A percentile compares a stretch with the other conserved stretches of the same genome.
These are phyloP conservation scores for Dicrostonyx torquatus DNA, from an alignment of 2,797 vertebrate species.

Conservation along the genomic window DNA sequence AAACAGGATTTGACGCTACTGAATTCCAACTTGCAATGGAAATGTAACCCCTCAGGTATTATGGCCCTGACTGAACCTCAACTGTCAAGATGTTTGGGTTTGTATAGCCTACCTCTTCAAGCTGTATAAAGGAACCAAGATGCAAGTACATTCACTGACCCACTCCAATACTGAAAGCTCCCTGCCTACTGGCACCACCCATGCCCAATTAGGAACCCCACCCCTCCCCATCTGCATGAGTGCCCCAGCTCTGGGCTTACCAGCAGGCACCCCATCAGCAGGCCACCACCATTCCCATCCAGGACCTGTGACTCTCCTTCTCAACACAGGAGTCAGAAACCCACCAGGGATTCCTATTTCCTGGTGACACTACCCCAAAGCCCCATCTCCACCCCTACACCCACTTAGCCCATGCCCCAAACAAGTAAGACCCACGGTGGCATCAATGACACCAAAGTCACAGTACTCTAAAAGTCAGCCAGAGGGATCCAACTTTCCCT, in stretches of 20 bases:
- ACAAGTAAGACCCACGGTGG: neutral
- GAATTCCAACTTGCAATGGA: neutral
- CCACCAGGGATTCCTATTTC: constrained; percentile 9
- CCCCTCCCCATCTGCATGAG: too few relatives aligned
- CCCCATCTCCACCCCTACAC: neutral
- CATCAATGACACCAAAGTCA: neutral
- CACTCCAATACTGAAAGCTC: neutral
- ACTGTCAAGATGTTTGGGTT: neutral
- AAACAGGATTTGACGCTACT: neutral
- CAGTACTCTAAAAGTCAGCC: neutral
- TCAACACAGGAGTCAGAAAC: neutral
- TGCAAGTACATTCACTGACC: neutral
- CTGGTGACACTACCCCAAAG: neutral
- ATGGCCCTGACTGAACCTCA: neutral
- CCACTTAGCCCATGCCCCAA: neutral
- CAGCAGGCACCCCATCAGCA: neutral
- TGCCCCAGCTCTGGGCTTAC: neutral
- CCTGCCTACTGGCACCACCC: neutral
- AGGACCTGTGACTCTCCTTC: neutral
- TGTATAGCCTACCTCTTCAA: neutral
- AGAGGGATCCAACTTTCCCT: neutral
- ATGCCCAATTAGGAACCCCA: neutral
- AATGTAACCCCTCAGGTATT: neutral
- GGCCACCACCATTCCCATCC: neutral
- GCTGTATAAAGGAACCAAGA: neutral